Evolutionary conservation across 2,888 invertebrate species (phyloP).

Genomic region (Drosophila merina): DNA sequence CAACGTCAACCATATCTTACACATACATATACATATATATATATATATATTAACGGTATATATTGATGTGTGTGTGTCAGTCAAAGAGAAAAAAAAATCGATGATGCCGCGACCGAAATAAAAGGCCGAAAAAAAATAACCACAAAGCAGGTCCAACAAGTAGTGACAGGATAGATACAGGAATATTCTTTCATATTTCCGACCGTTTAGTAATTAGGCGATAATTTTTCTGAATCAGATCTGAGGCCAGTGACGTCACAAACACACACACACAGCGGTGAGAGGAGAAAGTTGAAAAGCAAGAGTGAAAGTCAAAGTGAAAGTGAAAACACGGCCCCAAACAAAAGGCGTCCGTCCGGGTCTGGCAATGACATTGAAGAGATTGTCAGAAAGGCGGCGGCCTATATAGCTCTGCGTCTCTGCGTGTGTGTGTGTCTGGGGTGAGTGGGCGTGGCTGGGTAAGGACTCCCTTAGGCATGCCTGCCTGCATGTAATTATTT

Average conservation of each 20-base stretch:
- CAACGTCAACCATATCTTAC: slow-evolving; percentile 38
- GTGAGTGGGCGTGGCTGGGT: slow-evolving; percentile 35
- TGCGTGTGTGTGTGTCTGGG: neutral
- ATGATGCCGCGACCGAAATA: slow-evolving; percentile 73
- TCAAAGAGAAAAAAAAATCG: slow-evolving; percentile 62
- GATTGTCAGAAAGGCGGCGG: neutral
- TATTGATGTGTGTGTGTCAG: slow-evolving; percentile 10
- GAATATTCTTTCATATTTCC: slow-evolving; percentile 1
- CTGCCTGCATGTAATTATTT: slow-evolving; percentile 67
- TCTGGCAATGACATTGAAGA: slow-evolving; percentile 5
- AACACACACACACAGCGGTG: neutral
- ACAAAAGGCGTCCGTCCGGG: slow-evolving; percentile 8
- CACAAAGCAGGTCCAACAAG: slow-evolving; percentile 12
- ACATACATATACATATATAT: neutral
- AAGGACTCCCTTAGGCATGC: slow-evolving; percentile 30
- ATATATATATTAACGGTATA: neutral
- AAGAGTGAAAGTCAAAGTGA: slow-evolving; percentile 4
- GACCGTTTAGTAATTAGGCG: slow-evolving; percentile 16
- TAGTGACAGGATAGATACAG: slow-evolving; percentile 3
- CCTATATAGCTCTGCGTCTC: slow-evolving; percentile 6
- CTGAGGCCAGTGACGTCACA: neutral
- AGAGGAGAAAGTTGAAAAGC: neutral
- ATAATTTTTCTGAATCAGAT: slow-evolving; percentile 4
- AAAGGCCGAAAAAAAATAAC: slow-evolving; percentile 54
- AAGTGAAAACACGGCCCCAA: slow-evolving; percentile 2